Conservation (phyloP, 2,888 invertebrate genomes). For the Stenodera caucasica region DNA sequence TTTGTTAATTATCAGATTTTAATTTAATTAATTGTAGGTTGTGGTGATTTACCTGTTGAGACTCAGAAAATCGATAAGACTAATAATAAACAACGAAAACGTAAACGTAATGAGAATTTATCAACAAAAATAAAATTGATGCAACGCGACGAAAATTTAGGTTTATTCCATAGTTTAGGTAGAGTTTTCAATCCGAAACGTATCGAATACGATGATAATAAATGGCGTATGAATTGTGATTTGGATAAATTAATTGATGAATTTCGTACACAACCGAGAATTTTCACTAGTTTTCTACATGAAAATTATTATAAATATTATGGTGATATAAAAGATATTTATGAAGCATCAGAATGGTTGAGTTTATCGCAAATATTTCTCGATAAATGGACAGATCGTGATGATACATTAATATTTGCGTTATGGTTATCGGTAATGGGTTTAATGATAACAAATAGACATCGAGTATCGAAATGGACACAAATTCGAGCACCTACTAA, state of each 20-base stretch:
- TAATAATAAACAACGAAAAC: conserved; percentile 37
- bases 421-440: conserved; percentile 68
- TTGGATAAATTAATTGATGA: conserved; percentile 69
- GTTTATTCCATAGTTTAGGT: conserved; percentile 75
- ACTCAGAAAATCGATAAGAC: conserved; percentile 40
- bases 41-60: conserved; percentile 34
- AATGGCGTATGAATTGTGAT: conserved; percentile 61
- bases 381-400: conserved; percentile 62
- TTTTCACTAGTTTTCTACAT: conserved; percentile 69
- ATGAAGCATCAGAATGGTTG: conserved; percentile 65
- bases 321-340: conserved; percentile 64
- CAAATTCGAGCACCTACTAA: conserved; percentile 63
- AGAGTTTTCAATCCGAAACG: conserved; percentile 78
- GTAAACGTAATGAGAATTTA: conserved; percentile 54
- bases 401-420: conserved; percentile 56
- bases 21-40: conserved; percentile 30
- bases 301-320: conserved; percentile 67
- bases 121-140: conserved; percentile 53
- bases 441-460: conserved; percentile 70
- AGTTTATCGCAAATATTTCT: conserved; percentile 72
- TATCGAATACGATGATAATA: conserved; percentile 47
- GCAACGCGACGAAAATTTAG: conserved; percentile 70
- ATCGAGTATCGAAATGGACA: conserved; percentile 72
- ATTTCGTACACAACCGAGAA: conserved; percentile 67
- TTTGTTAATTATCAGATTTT: conserved; percentile 6